Evolutionary conservation across 2,113 vertebrate species (phyloP), one percentile per base, ranked within the genome.

Genomic region (Dissostichus mawsoni): DNA sequence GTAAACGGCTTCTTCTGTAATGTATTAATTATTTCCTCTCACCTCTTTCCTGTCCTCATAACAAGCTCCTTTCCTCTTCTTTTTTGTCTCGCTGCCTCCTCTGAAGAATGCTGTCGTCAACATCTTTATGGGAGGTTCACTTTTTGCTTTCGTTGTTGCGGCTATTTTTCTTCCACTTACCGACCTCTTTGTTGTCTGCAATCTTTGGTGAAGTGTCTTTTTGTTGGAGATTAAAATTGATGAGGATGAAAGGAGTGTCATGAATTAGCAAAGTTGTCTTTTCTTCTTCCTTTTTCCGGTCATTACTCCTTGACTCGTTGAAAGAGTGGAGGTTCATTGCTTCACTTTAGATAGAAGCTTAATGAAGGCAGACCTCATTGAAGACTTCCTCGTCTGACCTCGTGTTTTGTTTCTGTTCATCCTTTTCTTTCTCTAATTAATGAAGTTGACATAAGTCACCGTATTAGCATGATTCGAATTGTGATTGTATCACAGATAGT

Each of bases 11-110:
- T 58, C 55, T 86, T 48, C 64, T 79, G 59, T 75, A 76, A 65
- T 55, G 67, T 23, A 55, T 75, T 86, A 86, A 89, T 89, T 89
- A 87, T 80, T 86, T 91, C 78, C 85, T 80, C 70, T 78, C 2
- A 16, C 66, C 57, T 74, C 48, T 16, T 56, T 57, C 50, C 74
- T 12, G 76, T 78, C 80, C 72, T 76, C 57, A 17, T 50, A 59
- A 62, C 76, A 73, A 83, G 65, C 61, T 56, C 45, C 41, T 64
- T 14, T 20, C 16, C 29, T 57, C 14, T 20, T 14, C 47, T 44
- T 18, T 8, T 23, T 14, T 44, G 16, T 23, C 2, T n/a, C 14
- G 12, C 12, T 10, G 33, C 59, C 25, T 55, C 48, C 59, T 74
- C 51, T 29, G 10, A 55, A 77, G 41, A 72, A 62, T 20, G 69